These are phyloP conservation scores for Stegostoma tigrinum DNA, from an alignment of 2,113 vertebrate genomes.

Conservation along the genomic window DNA sequence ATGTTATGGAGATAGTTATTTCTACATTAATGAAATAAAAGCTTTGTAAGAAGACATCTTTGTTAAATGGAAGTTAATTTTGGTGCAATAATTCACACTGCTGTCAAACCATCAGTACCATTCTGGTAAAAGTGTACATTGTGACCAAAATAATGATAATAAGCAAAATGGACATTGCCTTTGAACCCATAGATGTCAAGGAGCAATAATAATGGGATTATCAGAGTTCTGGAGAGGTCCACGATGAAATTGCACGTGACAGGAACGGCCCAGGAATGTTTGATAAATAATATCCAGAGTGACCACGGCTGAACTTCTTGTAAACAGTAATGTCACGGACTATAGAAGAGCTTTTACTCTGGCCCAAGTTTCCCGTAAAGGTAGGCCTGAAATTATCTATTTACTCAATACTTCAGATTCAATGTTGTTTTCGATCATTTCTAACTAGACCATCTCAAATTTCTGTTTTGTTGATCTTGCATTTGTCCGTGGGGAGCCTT, in stretches of 20 bases:
- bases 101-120: not conserved
- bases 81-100: not conserved
- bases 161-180: not conserved
- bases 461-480: not conserved
- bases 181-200: not conserved
- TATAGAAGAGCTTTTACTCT: too few relatives aligned
- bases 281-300: not conserved
- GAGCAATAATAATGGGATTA: not conserved
- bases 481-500: not conserved
- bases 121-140: not conserved
- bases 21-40: not conserved
- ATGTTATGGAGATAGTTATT: not conserved
- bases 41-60: not conserved
- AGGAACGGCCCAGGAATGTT: not conserved
- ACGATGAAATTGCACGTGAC: not conserved
- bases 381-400: too few relatives aligned
- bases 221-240: not conserved
- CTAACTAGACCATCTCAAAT: not conserved
- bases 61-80: not conserved
- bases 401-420: not conserved
- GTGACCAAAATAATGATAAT: not conserved
- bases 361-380: too few relatives aligned
- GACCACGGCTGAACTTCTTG: not conserved
- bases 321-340: not conserved
- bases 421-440: not conserved